These are phyloP conservation scores for Charaxes varanes DNA, from an alignment of 1,140 invertebrate genomes.

Conservation along the genomic window DNA sequence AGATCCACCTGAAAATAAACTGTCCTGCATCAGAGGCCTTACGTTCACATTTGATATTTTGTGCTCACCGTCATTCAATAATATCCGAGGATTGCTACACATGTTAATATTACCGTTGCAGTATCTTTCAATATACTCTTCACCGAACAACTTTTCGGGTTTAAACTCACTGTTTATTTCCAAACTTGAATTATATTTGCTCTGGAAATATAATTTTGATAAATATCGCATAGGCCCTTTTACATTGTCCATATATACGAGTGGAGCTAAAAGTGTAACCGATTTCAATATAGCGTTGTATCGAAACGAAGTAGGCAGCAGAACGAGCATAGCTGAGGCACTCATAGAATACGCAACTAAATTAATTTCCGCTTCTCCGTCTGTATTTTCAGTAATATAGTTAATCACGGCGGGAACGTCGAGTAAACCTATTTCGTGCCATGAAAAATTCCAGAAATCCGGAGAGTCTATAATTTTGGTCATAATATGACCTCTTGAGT, in stretches of 20 bases:
- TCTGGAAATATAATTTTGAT: conserved; percentile 35
- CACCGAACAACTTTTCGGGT: neutral
- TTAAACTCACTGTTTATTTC: neutral
- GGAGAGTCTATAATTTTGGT: conserved; percentile 71
- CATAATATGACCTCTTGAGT: conserved; percentile 72
- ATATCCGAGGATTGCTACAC: conserved; percentile 24
- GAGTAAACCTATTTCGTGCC: conserved; percentile 75
- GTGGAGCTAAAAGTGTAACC: conserved; percentile 77
- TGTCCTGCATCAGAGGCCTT: conserved; percentile 10
- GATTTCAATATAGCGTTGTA: conserved; percentile 76
- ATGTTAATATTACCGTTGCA: conserved; percentile 49
- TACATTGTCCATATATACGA: conserved; percentile 74
- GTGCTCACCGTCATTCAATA: conserved; percentile 23
- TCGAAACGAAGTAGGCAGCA: conserved; percentile 73
- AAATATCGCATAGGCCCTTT: conserved; percentile 67
- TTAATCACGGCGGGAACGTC: conserved; percentile 73
- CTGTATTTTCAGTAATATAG: conserved; percentile 53
- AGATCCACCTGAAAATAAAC: conserved; percentile 21
- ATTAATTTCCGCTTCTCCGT: conserved; percentile 53
- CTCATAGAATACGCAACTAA: conserved; percentile 80
- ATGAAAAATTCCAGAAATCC: conserved; percentile 76
- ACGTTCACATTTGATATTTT: conserved; percentile 3
- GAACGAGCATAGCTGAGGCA: conserved; percentile 75
- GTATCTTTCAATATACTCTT: conserved; percentile 45
- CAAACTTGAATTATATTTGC: neutral